Percentiles rank a stretch among this genome's conserved stretches.
Evolutionary conservation across 2,888 invertebrate genomes (phyloP).

Genomic region (Spodoptera exigua): DNA sequence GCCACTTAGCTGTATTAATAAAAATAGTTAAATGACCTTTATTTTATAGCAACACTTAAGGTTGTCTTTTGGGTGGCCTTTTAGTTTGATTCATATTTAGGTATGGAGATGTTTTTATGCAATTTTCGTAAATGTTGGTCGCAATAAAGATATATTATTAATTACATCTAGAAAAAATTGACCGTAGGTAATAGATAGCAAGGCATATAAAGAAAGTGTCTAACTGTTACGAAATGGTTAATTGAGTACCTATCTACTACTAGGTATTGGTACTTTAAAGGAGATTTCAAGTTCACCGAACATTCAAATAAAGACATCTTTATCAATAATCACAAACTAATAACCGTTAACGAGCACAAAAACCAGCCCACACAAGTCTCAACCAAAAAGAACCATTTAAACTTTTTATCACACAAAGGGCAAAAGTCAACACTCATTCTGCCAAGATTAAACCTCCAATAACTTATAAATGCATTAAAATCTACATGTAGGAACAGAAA

Average conservation of each 20-base stretch:
- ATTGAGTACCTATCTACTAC: too few relatives aligned
- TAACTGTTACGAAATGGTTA: too few relatives aligned
- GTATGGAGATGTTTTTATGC: too few relatives aligned
- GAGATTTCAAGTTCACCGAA: background rate
- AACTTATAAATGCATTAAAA: conserved; percentile 80
- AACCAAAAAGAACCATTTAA: conserved; percentile 28
- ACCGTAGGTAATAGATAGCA: too few relatives aligned
- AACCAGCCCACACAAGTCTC: conserved; percentile 12
- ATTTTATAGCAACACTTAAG: too few relatives aligned
- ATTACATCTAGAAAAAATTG: too few relatives aligned
- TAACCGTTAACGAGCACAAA: conserved; percentile 4
- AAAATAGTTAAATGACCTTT: background rate
- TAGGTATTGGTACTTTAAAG: too few relatives aligned
- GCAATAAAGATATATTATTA: too few relatives aligned
- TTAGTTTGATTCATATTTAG: too few relatives aligned
- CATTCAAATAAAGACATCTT: background rate
- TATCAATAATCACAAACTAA: conserved; percentile 15
- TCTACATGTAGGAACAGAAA: conserved; percentile 61
- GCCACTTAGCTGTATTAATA: conserved; percentile 19
- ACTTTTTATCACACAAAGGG: conserved; percentile 34
- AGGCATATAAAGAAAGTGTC: too few relatives aligned
- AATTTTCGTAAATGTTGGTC: too few relatives aligned
- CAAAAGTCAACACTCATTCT: conserved; percentile 47
- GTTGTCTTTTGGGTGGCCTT: too few relatives aligned
- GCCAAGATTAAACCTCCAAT: conserved; percentile 51